Evolutionary conservation across 2,113 vertebrate genomes (phyloP), one percentile per base, ranked within the genome.

Genomic region (Notiomystis cincta): DNA sequence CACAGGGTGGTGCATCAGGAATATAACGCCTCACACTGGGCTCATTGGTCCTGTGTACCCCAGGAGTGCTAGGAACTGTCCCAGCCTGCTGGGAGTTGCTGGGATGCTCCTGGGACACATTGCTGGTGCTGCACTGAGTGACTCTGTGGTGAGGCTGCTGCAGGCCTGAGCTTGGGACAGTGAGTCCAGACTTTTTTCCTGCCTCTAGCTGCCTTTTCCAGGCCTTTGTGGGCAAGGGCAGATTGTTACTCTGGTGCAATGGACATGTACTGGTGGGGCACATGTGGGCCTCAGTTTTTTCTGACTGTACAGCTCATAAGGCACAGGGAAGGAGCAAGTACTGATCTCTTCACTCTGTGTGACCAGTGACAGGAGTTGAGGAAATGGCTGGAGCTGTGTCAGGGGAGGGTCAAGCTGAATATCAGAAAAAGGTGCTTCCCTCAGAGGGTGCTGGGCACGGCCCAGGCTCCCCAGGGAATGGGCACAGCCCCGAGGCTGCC

Each of bases 261-360:
- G 70, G 24, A 30, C 0, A 0, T 10, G 6, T 53, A 33, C 10
- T 4, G 0, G 4, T 14, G 24, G 13, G n/a, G 17, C 18, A 13
- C 8, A 6, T 0, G 5, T 40, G 42, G 14, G 25, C 20, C 50
- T 64, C 40, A 24, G 40, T n/a, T 65, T 69, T 38, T 22, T 86
- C 62, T 51, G 13, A 25, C 61, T 42, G 8, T 56, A 16, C 9
- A 21, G 28, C 67, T 75, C 69, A 38, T 15, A 38, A 27, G 45
- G 20, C 24, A 4, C 38, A 82, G 45, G 15, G 17, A 2, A 65
- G 37, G 33, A 35, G 21, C 35, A 48, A 27, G 33, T 44, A 18
- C 7, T 38, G 23, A 25, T 22, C 28, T 60, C 60, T 57, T 65
- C 13, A 80, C 20, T 24, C 33, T 51, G 19, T 60, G 23, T 67